Evolutionary conservation across 2,797 vertebrate species (phyloP).

Genomic region (Lepus oiostolus): DNA sequence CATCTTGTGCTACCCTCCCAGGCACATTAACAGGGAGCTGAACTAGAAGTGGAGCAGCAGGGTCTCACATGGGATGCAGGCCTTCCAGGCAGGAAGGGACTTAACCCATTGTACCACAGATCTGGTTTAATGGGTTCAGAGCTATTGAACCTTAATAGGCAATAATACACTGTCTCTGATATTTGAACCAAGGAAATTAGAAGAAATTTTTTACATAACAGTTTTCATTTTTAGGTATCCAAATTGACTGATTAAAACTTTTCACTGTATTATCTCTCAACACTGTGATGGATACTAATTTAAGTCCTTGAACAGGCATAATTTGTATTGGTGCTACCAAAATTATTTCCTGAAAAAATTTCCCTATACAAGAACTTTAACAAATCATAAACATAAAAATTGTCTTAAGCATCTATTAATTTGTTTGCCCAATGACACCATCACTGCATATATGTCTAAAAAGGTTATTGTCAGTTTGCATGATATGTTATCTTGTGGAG

Average conservation of each 20-base stretch:
- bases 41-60: no score
- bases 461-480: neutral
- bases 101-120: no score
- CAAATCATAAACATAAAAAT: neutral
- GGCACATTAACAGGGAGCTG: no score
- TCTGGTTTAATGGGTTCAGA: no score
- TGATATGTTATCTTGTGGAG: neutral
- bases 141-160: no score
- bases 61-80: no score
- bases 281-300: neutral
- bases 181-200: neutral
- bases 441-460: neutral
- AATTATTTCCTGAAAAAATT: neutral
- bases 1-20: no score
- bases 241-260: neutral
- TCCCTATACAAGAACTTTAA: neutral
- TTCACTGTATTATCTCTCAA: neutral
- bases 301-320: neutral
- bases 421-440: neutral
- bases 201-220: neutral
- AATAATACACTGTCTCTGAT: neutral
- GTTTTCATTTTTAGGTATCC: neutral
- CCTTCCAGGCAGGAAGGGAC: no score
- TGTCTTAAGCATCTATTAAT: neutral
- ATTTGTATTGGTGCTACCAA: neutral